phyloP scores from a whole-genome alignment of 2,888 invertebrate genomes.

The Pristionchus arcanus region DNA sequence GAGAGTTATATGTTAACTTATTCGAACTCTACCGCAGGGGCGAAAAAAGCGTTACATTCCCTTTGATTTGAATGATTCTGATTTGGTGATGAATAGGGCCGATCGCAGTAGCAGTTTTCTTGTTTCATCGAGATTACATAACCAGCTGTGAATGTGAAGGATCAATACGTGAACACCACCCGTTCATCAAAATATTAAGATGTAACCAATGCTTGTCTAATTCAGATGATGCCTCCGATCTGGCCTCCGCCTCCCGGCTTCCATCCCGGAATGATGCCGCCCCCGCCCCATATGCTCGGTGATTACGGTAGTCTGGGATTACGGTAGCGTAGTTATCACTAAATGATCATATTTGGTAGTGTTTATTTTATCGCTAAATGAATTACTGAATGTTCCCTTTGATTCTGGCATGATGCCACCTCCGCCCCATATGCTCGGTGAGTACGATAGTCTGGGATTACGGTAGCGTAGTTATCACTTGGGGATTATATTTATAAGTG shows the following conservation, averaged over 20 bases:
- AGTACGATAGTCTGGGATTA: not conserved
- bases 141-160: no score
- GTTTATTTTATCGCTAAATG: not conserved
- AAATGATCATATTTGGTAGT: no score
- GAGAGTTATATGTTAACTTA: not conserved
- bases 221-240: constrained; percentile 40
- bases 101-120: not conserved
- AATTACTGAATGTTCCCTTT: no score
- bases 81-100: not conserved
- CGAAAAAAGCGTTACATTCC: not conserved
- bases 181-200: no score
- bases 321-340: not conserved
- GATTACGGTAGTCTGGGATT: not conserved
- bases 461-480: not conserved
- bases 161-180: no score
- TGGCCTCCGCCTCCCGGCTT: constrained; percentile 49
- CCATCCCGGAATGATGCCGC: constrained; percentile 37
- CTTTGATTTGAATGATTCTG: not conserved
- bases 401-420: constrained; percentile 10
- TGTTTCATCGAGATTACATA: not conserved
- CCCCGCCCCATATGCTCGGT: constrained; percentile 25
- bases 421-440: constrained; percentile 17
- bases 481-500: no score
- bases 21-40: no score
- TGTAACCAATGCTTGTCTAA: no score